phyloP scores from a whole-genome alignment of 2,113 vertebrate species.

The Engystomops pustulosus region DNA sequence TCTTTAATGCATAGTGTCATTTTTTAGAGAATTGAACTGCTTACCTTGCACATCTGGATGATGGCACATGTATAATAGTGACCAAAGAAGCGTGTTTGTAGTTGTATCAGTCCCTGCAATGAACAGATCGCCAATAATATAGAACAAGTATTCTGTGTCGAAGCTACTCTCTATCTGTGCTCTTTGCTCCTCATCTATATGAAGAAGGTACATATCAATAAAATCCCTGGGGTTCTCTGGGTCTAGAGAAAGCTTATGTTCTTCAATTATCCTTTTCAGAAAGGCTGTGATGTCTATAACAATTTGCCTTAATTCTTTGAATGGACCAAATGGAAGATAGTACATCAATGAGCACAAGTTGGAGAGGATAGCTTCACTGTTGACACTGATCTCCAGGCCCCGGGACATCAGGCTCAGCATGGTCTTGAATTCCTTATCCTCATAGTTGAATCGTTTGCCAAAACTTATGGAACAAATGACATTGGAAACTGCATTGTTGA shows the following conservation, averaged over 20 bases:
- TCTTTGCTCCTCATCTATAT: conserved; percentile 75
- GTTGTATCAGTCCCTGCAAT: conserved; percentile 96
- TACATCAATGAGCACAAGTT: conserved; percentile 89
- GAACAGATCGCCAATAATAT: conserved; percentile 93
- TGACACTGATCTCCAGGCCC: conserved; percentile 82
- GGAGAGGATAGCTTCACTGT: conserved; percentile 80
- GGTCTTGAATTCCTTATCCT: conserved; percentile 81
- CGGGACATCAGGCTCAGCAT: conserved; percentile 86
- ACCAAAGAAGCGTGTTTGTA: conserved; percentile 92
- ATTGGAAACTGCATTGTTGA: conserved; percentile 87
- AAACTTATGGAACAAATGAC: conserved; percentile 91
- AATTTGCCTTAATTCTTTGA: conserved; percentile 83
- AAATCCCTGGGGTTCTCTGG: conserved; percentile 85
- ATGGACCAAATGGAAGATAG: conserved; percentile 87
- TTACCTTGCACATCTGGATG: conserved; percentile 89
- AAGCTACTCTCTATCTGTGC: conserved; percentile 78
- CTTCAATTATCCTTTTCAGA: conserved; percentile 85
- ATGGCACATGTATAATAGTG: conserved; percentile 89
- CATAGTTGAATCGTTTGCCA: conserved; percentile 85
- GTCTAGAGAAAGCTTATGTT: conserved; percentile 83
- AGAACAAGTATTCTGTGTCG: conserved; percentile 91
- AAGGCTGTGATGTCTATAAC: conserved; percentile 87
- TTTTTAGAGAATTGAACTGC: too few relatives aligned
- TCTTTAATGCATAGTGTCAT: too few relatives aligned
- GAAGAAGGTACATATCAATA: conserved; percentile 92